These are phyloP conservation scores for Orchestes rusci DNA, from an alignment of 2,888 invertebrate genomes.

Conservation along the genomic window DNA sequence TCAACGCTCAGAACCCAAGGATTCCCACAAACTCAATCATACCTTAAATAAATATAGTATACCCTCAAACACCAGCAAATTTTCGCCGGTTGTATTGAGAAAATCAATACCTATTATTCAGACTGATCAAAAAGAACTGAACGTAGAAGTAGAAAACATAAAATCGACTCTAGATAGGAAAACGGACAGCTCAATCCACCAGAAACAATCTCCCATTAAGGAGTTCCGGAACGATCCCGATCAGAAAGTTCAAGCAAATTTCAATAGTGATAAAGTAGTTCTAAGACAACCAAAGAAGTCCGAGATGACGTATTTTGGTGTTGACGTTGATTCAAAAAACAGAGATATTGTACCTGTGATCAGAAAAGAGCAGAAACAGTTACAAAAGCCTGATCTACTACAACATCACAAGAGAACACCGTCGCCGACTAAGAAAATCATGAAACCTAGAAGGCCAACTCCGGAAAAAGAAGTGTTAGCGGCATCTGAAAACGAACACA, in stretches of 20 bases:
- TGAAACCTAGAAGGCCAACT: slow-evolving; percentile 22
- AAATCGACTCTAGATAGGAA: slow-evolving; percentile 35
- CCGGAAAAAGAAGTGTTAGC: slow-evolving; percentile 19
- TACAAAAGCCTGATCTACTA: slow-evolving; percentile 38
- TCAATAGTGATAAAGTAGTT: slow-evolving; percentile 32
- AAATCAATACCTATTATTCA: slow-evolving; percentile 26
- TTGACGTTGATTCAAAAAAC: slow-evolving; percentile 32
- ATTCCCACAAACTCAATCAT: too few relatives aligned
- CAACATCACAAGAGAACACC: slow-evolving; percentile 29
- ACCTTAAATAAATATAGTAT: slow-evolving; percentile 21
- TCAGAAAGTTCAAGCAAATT: slow-evolving; percentile 25
- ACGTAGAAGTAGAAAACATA: slow-evolving; percentile 10
- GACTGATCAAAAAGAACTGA: slow-evolving; percentile 27
- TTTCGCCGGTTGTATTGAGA: slow-evolving; percentile 32
- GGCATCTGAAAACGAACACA: slow-evolving; percentile 28
- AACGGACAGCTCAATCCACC: too few relatives aligned
- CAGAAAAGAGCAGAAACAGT: slow-evolving; percentile 31
- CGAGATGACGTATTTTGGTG: slow-evolving; percentile 43
- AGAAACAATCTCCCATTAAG: slow-evolving; percentile 18
- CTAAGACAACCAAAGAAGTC: slow-evolving; percentile 41
- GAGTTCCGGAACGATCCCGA: slow-evolving; percentile 26
- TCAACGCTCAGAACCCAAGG: too few relatives aligned
- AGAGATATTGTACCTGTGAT: slow-evolving; percentile 32
- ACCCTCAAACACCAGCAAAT: slow-evolving; percentile 22
- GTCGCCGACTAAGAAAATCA: slow-evolving; percentile 12